A percentile compares a stretch with the other conserved stretches of the same genome.
These are phyloP conservation scores for Epinephelus awoara DNA, from an alignment of 2,797 vertebrate species.

Conservation along the genomic window DNA sequence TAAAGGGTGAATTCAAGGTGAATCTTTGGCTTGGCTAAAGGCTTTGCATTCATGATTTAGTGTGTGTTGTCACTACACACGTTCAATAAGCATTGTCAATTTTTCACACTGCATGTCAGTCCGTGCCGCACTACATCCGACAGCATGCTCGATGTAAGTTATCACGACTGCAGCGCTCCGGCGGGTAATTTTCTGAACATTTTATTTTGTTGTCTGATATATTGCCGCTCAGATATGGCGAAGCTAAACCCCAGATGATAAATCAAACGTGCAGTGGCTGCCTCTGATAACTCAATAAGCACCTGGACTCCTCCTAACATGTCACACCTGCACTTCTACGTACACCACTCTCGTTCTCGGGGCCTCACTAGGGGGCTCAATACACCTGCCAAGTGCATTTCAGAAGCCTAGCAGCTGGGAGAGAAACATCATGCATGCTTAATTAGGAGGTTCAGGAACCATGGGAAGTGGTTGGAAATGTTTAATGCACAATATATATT, in stretches of 20 bases:
- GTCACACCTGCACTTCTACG: slow-evolving; percentile 87
- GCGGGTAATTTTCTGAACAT: slow-evolving; percentile 69
- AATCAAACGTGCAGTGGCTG: slow-evolving; percentile 82
- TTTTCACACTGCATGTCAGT: slow-evolving; percentile 64
- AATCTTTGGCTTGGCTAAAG: slow-evolving; percentile 59
- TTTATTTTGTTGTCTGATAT: slow-evolving; percentile 80
- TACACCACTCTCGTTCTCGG: slow-evolving; percentile 74
- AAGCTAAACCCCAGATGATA: slow-evolving; percentile 84
- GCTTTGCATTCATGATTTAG: slow-evolving; percentile 64
- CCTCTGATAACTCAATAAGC: slow-evolving; percentile 90
- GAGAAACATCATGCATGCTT: slow-evolving; percentile 84
- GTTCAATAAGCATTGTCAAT: slow-evolving; percentile 67
- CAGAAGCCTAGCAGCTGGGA: slow-evolving; percentile 82
- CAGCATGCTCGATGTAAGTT: slow-evolving; percentile 56
- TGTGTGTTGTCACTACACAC: slow-evolving; percentile 48
- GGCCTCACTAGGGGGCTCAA: slow-evolving; percentile 82
- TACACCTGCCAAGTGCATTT: slow-evolving; percentile 86
- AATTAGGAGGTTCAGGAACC: slow-evolving; percentile 82
- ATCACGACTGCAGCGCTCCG: slow-evolving; percentile 49
- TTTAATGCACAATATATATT: slow-evolving; percentile 58
- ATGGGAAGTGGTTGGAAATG: slow-evolving; percentile 67
- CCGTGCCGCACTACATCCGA: slow-evolving; percentile 49
- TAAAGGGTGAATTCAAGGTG: slow-evolving; percentile 78
- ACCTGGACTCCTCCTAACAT: slow-evolving; percentile 86
- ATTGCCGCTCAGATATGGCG: slow-evolving; percentile 76